Evolutionary conservation across 2,888 invertebrate species (phyloP).

Genomic region (Nephrotoma guestfalica): DNA sequence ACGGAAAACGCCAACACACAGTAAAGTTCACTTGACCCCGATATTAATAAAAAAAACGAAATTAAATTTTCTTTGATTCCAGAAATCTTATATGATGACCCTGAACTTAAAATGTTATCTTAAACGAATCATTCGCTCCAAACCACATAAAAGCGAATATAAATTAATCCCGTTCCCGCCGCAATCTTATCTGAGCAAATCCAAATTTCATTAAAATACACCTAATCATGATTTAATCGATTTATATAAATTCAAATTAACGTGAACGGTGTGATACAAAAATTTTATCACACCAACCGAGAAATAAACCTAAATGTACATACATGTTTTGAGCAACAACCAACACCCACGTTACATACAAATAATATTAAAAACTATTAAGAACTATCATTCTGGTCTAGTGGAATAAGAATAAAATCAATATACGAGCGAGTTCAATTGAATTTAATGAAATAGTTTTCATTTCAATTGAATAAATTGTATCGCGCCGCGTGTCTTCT

Average conservation of each 20-base stretch:
- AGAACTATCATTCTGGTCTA: background rate
- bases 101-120: background rate
- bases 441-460: background rate
- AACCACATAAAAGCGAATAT: background rate
- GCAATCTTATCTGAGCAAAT: background rate
- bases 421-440: background rate
- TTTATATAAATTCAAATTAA: background rate
- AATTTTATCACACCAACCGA: background rate
- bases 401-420: background rate
- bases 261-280: background rate
- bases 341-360: background rate
- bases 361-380: too few species aligned
- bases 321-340: too few species aligned
- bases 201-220: background rate
- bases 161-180: background rate
- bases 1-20: background rate
- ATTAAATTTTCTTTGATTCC: background rate
- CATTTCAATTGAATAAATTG: background rate
- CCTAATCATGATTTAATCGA: background rate
- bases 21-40: background rate
- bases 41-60: background rate
- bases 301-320: background rate
- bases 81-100: background rate
- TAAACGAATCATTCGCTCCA: too few species aligned
- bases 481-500: background rate